A percentile compares a stretch with the other conserved stretches of the same genome.
phyloP scores from a whole-genome alignment of 2,888 invertebrate genomes.

The Ectropis crepuscularia region DNA sequence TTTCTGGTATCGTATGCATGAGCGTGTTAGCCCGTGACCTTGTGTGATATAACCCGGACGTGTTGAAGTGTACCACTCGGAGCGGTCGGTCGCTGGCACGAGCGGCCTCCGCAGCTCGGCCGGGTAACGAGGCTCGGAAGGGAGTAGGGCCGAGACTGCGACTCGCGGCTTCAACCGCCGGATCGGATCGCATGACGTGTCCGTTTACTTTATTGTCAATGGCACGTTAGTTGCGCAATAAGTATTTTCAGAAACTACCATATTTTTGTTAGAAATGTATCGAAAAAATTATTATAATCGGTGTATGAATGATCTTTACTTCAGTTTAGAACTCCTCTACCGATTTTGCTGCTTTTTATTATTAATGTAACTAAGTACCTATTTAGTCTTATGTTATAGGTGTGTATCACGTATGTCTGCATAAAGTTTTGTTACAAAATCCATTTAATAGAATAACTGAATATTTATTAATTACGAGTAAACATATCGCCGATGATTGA shows the following conservation, averaged over 20 bases:
- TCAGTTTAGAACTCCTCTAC: too few relatives aligned
- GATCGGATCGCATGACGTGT: conserved; percentile 24
- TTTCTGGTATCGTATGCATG: conserved; percentile 32
- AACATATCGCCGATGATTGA: too few relatives aligned
- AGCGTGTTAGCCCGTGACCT: conserved; percentile 59
- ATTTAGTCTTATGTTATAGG: too few relatives aligned
- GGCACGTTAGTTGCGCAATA: conserved; percentile 6
- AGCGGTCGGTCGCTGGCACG: conserved; percentile 40
- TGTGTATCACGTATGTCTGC: too few relatives aligned
- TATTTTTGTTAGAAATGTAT: too few relatives aligned
- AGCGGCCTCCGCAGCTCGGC: conserved; percentile 46
- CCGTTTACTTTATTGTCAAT: conserved; percentile 28
- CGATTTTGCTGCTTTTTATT: too few relatives aligned
- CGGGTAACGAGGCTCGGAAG: conserved; percentile 62
- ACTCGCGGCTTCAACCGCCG: conserved; percentile 13
- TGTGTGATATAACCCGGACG: conserved; percentile 50
- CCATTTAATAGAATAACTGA: too few relatives aligned
- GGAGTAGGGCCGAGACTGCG: conserved; percentile 52
- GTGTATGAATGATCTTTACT: too few relatives aligned
- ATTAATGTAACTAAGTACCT: too few relatives aligned
- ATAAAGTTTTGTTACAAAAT: too few relatives aligned
- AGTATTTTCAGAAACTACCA: background rate
- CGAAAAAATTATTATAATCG: too few relatives aligned
- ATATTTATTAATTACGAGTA: too few relatives aligned
- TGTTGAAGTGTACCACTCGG: conserved; percentile 52